Percentiles rank a stretch among this genome's conserved stretches.
phyloP scores from a whole-genome alignment of 2,797 vertebrate genomes.

The Chanos chanos region DNA sequence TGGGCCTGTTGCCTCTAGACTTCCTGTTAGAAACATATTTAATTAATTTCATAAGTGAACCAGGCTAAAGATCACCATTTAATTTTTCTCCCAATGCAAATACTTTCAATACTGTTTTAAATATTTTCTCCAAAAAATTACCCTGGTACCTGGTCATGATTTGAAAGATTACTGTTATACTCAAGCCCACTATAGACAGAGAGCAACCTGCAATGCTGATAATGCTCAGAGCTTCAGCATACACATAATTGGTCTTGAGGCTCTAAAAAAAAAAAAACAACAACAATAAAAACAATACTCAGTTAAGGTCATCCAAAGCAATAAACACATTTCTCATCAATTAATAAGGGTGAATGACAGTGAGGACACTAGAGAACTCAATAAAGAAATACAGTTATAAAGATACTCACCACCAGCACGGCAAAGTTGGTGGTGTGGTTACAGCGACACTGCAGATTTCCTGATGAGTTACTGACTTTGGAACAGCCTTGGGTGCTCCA shows the following conservation, averaged over 20 bases:
- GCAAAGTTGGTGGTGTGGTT: conserved; percentile 74
- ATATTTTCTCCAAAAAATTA: too few species aligned
- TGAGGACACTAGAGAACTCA: too few species aligned
- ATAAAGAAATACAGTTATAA: neutral
- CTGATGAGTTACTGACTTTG: conserved; percentile 33
- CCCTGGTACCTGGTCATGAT: conserved; percentile 69
- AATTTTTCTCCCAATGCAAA: too few species aligned
- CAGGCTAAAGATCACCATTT: too few species aligned
- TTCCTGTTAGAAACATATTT: conserved; percentile 43
- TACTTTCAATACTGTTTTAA: too few species aligned
- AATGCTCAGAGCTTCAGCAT: conserved; percentile 51
- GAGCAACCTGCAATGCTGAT: conserved; percentile 62
- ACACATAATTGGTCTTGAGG: conserved; percentile 58
- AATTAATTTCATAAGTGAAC: neutral
- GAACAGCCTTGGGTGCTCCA: conserved; percentile 66
- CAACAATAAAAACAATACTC: too few species aligned
- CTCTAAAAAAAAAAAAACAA: conserved; percentile 56
- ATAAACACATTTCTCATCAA: neutral
- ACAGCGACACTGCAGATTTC: conserved; percentile 58
- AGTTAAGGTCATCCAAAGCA: too few species aligned
- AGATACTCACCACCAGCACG: conserved; percentile 65
- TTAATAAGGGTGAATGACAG: too few species aligned
- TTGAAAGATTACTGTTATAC: conserved; percentile 65
- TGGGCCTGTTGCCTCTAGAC: conserved; percentile 47
- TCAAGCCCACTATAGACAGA: conserved; percentile 64